Percentiles rank a stretch among this genome's conserved stretches.
These are phyloP conservation scores for Hydrochoerus hydrochaeris DNA, from an alignment of 2,113 vertebrate species.

Conservation along the genomic window DNA sequence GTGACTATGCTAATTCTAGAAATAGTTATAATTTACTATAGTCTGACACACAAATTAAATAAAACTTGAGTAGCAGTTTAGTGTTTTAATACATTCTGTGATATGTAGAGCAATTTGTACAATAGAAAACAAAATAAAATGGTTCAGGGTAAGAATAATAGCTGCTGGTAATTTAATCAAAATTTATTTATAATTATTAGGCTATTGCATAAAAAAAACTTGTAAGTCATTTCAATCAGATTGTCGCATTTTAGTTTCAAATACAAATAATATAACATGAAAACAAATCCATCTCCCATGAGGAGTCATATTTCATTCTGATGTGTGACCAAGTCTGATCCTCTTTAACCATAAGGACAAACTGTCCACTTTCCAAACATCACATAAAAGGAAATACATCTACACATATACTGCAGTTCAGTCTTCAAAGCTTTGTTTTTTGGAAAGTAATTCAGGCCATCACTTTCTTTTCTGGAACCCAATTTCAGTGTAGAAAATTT, in stretches of 20 bases:
- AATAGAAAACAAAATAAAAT: conserved; percentile 27
- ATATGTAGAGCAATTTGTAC: not conserved
- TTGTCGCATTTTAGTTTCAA: not conserved
- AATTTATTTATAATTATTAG: conserved; percentile 2
- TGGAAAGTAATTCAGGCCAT: conserved; percentile 60
- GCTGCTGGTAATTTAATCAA: not conserved
- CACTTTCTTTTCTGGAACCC: conserved; percentile 65
- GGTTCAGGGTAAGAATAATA: not conserved
- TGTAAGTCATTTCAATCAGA: not conserved
- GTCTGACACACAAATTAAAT: not conserved
- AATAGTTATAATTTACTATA: not conserved
- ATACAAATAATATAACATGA: not conserved
- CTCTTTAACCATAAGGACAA: not conserved
- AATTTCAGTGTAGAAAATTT: conserved; percentile 62
- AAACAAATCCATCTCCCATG: not conserved
- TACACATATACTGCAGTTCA: not conserved
- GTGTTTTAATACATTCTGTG: not conserved
- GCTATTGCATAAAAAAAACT: not conserved
- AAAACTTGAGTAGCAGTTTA: not conserved
- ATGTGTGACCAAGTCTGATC: not conserved
- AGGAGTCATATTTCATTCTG: not conserved
- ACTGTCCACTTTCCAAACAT: conserved; percentile 5
- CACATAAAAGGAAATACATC: not conserved
- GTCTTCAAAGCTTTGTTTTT: conserved; percentile 44
- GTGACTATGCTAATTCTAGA: not conserved